Conservation (phyloP, 2,113 vertebrate species). For the Cinclus mexicanus region DNA sequence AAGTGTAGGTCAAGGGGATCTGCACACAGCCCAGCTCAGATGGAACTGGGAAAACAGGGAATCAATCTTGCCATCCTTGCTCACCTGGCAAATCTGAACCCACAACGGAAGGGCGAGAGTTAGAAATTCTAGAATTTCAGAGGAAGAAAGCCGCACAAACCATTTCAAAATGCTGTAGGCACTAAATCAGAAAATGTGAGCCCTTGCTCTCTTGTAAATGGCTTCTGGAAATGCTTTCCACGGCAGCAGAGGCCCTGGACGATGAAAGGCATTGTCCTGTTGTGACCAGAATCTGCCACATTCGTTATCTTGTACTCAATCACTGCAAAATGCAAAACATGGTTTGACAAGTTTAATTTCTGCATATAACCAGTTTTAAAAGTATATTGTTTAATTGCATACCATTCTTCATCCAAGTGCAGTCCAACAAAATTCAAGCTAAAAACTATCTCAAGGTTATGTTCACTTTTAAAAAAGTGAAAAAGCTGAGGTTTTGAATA, state of each 20-base stretch:
- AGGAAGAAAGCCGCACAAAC: background rate
- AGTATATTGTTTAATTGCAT: background rate
- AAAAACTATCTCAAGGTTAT: background rate
- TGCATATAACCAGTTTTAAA: background rate
- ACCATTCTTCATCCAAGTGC: background rate
- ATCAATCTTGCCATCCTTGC: background rate
- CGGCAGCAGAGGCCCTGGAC: background rate
- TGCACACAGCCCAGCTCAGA: background rate
- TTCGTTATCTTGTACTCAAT: background rate
- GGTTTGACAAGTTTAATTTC: constrained; percentile 24
- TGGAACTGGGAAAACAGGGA: background rate
- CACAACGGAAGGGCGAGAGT: background rate
- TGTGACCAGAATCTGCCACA: background rate
- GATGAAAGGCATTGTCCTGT: background rate
- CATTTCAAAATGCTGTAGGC: background rate
- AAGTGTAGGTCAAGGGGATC: background rate
- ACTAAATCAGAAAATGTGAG: background rate
- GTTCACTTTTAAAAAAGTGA: background rate
- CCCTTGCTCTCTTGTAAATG: background rate
- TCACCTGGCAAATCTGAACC: background rate
- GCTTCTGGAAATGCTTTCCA: background rate
- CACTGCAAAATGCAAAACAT: background rate
- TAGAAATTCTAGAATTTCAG: background rate
- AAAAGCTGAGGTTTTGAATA: background rate
- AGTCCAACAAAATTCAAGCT: background rate